Conservation (phyloP, 2,888 invertebrate species). For the Melangyna quadrimaculata region DNA sequence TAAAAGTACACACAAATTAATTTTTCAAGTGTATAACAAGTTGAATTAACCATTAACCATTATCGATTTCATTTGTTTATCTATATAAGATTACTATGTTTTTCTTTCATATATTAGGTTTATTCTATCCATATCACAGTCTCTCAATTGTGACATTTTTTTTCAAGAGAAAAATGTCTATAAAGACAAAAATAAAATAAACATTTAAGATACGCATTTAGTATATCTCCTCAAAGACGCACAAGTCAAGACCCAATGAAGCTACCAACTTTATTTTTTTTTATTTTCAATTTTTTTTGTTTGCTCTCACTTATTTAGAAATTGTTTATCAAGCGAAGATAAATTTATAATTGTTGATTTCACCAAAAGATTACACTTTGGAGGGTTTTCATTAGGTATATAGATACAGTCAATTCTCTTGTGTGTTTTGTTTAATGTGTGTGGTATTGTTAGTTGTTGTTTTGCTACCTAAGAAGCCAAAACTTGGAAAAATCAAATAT, state of each 20-base stretch:
- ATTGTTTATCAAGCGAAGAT: slow-evolving; percentile 67
- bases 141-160: slow-evolving; percentile 34
- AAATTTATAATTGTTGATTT: slow-evolving; percentile 70
- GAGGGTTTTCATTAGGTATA: background rate
- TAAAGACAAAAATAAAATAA: slow-evolving; percentile 15
- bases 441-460: background rate
- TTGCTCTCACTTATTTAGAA: slow-evolving; percentile 54
- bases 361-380: slow-evolving; percentile 51
- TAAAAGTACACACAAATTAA: slow-evolving; percentile 63
- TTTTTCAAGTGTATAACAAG: slow-evolving; percentile 57
- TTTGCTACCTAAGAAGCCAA: slow-evolving; percentile 16
- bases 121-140: slow-evolving; percentile 25
- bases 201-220: slow-evolving; percentile 9
- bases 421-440: slow-evolving; percentile 20
- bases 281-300: slow-evolving; percentile 17
- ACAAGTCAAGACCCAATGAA: background rate
- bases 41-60: slow-evolving; percentile 66
- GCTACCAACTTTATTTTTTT: background rate
- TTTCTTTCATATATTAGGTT: background rate
- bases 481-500: background rate
- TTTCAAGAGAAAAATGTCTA: slow-evolving; percentile 21
- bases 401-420: background rate
- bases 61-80: slow-evolving; percentile 61
- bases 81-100: background rate
- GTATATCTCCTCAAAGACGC: slow-evolving; percentile 19